Evolutionary conservation across 1,140 invertebrate genomes (phyloP), one percentile per base, ranked within the genome.

Genomic region (Drosophila bocqueti): DNA sequence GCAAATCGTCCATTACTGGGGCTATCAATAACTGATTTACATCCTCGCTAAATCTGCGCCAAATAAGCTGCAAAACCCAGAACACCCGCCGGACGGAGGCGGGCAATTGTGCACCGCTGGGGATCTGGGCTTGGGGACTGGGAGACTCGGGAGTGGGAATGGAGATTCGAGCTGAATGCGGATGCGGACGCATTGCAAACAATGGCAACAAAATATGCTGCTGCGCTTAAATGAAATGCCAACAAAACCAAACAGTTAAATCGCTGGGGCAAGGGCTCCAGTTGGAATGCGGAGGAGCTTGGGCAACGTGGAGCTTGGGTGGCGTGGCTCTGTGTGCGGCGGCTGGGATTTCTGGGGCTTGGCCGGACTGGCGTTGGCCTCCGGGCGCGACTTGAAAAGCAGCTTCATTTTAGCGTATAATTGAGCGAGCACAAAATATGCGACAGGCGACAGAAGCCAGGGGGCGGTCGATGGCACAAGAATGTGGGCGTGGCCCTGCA

Each of bases 331-430:
- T 42, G 34, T 34, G 21, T 38, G 16, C 46, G 34, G 16, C 4
- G 21, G 49, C 21, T 31, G 57, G 47, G 21, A 76, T 29, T 43
- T 43, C 46, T 46, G 61, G 40, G 50, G 38, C 54, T 67, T 38
- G 42, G 63, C 68, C 47, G 67, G 76, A 78, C 64, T 78, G 75
- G 42, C 42, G 75, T 78, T 77, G 59, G 61, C 83, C 72, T 69
- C 73, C 49, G 77, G 77, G 81, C 65, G 61, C 68, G 57, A 81
- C 83, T 83, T 75, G 66, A 78, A 81, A 82, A 81, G 83, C 83
- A 87, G 84, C 84, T 90, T 89, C 84, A 89, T 90, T 89, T 90
- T 89, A 81, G 78, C 84, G 81, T 90, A 89, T 89, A 89, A 89
- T 89, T 89, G 84, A 84, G 84, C 75, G 78, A 66, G 66, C 84